These are phyloP conservation scores for Tachina grossa DNA, from an alignment of 2,888 invertebrate species.

Conservation along the genomic window DNA sequence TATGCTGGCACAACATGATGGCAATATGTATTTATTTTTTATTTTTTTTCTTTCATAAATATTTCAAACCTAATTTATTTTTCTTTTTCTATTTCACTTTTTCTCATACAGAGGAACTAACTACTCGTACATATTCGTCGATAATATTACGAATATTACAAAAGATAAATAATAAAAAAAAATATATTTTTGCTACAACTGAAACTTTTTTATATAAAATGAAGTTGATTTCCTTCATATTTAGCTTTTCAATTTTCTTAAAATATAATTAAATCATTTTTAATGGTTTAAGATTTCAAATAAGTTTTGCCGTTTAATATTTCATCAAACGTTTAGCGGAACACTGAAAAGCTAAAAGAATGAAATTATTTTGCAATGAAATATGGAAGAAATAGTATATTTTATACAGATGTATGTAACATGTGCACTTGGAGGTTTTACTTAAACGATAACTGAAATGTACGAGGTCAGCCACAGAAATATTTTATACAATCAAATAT, in stretches of 20 bases:
- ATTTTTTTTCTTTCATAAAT: background rate
- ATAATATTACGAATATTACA: background rate
- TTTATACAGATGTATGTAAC: too few species aligned
- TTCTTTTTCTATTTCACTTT: background rate
- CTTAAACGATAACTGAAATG: background rate
- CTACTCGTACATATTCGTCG: background rate
- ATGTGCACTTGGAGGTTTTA: background rate
- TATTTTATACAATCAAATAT: background rate
- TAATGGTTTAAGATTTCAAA: background rate
- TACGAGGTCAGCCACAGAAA: background rate
- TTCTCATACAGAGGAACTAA: background rate
- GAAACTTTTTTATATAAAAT: background rate
- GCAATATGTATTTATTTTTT: background rate
- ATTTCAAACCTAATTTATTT: background rate
- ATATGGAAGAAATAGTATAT: too few species aligned
- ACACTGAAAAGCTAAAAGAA: slow-evolving; percentile 21
- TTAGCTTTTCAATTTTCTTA: background rate
- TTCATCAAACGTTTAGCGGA: slow-evolving; percentile 16
- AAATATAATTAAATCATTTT: background rate
- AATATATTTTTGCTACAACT: background rate
- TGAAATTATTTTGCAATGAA: slow-evolving; percentile 13
- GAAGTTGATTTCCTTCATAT: slow-evolving; percentile 3
- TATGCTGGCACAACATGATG: slow-evolving; percentile 60
- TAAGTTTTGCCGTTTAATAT: background rate
- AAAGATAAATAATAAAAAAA: background rate